A percentile compares a stretch with the other conserved stretches of the same genome.
Evolutionary conservation across 1,140 invertebrate species (phyloP).

Genomic region (Panagrolaimus sp.): DNA sequence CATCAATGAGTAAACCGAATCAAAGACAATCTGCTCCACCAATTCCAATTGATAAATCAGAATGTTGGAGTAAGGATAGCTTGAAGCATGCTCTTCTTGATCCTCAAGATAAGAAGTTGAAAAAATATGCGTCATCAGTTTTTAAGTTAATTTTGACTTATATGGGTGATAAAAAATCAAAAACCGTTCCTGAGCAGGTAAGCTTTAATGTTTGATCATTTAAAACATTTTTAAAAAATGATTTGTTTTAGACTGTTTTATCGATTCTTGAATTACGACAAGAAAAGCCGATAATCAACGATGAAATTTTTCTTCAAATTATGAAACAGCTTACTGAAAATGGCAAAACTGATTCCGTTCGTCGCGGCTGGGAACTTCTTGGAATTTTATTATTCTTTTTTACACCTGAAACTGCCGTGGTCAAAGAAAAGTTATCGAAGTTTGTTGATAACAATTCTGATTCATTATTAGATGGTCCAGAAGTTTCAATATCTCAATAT

Average conservation of each 20-base stretch:
- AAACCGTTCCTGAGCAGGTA: slow-evolving; percentile 58
- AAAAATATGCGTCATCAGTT: slow-evolving; percentile 83
- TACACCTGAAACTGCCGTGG: slow-evolving; percentile 80
- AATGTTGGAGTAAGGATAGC: slow-evolving; percentile 66
- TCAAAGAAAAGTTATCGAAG: slow-evolving; percentile 76
- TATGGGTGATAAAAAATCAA: slow-evolving; percentile 91
- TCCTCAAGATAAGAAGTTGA: slow-evolving; percentile 77
- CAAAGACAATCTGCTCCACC: background rate
- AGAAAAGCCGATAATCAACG: slow-evolving; percentile 72
- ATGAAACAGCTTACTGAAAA: slow-evolving; percentile 69
- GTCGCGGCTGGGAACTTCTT: slow-evolving; percentile 87
- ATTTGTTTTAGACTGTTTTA: slow-evolving; percentile 75
- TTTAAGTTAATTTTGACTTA: slow-evolving; percentile 91
- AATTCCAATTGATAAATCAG: slow-evolving; percentile 9
- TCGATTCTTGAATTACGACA: slow-evolving; percentile 71
- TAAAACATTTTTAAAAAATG: slow-evolving; percentile 13
- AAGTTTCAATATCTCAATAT: slow-evolving; percentile 63
- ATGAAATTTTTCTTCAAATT: slow-evolving; percentile 89
- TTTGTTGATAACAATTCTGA: slow-evolving; percentile 84
- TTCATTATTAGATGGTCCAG: slow-evolving; percentile 69
- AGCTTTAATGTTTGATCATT: background rate
- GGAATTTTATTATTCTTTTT: slow-evolving; percentile 82
- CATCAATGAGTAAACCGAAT: background rate
- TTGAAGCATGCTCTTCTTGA: slow-evolving; percentile 87
- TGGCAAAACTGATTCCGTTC: slow-evolving; percentile 48